phyloP scores from a whole-genome alignment of 2,888 invertebrate species.

The Catocala sponsa region DNA sequence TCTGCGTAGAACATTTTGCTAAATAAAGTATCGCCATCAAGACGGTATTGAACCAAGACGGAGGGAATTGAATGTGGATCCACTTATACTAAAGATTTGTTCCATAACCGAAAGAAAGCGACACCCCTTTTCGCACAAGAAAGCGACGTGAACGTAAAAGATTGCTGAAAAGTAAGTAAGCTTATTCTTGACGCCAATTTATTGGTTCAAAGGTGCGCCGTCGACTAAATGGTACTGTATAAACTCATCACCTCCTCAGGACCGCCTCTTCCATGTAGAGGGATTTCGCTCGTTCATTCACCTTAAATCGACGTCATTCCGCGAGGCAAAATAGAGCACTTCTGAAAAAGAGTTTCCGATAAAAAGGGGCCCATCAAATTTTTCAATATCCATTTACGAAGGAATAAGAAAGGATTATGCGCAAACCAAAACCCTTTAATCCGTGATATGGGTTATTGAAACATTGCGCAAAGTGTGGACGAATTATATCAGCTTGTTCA shows the following conservation, averaged over 20 bases:
- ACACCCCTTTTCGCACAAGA: slow-evolving; percentile 52
- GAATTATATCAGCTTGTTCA: slow-evolving; percentile 66
- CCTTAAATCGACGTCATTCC: slow-evolving; percentile 86
- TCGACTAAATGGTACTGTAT: slow-evolving; percentile 82
- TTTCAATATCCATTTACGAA: slow-evolving; percentile 84
- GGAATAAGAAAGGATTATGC: slow-evolving; percentile 83
- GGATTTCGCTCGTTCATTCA: slow-evolving; percentile 86
- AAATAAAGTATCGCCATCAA: slow-evolving; percentile 47
- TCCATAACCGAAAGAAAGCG: slow-evolving; percentile 51
- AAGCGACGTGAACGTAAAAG: slow-evolving; percentile 54
- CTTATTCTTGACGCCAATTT: slow-evolving; percentile 76
- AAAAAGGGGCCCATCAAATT: slow-evolving; percentile 80
- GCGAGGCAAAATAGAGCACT: slow-evolving; percentile 83
- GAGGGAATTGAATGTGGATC: slow-evolving; percentile 45
- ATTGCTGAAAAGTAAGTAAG: slow-evolving; percentile 66
- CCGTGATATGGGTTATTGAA: slow-evolving; percentile 79
- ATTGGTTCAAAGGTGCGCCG: slow-evolving; percentile 81
- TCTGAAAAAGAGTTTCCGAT: slow-evolving; percentile 82
- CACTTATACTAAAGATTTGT: slow-evolving; percentile 56
- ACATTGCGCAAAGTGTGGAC: slow-evolving; percentile 69
- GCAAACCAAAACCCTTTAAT: slow-evolving; percentile 79
- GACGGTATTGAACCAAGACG: slow-evolving; percentile 45
- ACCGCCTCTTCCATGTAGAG: slow-evolving; percentile 85
- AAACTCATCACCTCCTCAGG: slow-evolving; percentile 83
- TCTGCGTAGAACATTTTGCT: slow-evolving; percentile 20